Percentiles rank a stretch among this genome's conserved stretches.
These are phyloP conservation scores for Hylaeus anthracinus DNA, from an alignment of 1,140 invertebrate species.

Conservation along the genomic window DNA sequence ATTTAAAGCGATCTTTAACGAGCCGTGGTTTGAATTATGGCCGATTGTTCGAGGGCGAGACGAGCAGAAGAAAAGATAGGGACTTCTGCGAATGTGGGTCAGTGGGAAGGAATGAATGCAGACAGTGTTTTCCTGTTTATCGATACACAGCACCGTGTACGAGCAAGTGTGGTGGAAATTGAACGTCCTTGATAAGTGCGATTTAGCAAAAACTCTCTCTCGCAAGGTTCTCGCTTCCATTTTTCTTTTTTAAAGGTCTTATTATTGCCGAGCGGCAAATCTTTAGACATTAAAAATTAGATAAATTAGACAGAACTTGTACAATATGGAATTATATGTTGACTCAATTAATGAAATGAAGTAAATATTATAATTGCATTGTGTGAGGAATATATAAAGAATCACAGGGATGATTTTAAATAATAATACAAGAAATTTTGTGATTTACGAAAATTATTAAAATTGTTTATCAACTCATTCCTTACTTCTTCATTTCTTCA, in stretches of 20 bases:
- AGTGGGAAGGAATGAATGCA: conserved; percentile 66
- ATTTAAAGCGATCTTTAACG: conserved; percentile 20
- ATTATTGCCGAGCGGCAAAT: too few species aligned
- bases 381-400: too few species aligned
- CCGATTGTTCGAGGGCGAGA: conserved; percentile 29
- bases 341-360: too few species aligned
- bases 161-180: conserved; percentile 14
- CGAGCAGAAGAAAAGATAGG: conserved; percentile 38
- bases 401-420: too few species aligned
- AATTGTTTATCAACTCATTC: too few species aligned
- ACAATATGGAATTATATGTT: too few species aligned
- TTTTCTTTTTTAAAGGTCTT: neutral
- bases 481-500: too few species aligned
- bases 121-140: conserved; percentile 63
- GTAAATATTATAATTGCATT: too few species aligned
- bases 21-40: conserved; percentile 32
- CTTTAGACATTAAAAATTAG: too few species aligned
- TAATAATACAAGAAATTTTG: too few species aligned
- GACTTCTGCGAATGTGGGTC: conserved; percentile 71
- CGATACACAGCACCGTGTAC: conserved; percentile 1
- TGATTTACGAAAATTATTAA: too few species aligned
- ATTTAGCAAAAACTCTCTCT: neutral
- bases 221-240: neutral
- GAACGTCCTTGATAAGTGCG: conserved; percentile 28
- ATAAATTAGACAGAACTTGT: too few species aligned